Evolutionary conservation across 2,888 invertebrate genomes (phyloP), one percentile per base, ranked within the genome.

Genomic region (Kryphioiulus occultus): DNA sequence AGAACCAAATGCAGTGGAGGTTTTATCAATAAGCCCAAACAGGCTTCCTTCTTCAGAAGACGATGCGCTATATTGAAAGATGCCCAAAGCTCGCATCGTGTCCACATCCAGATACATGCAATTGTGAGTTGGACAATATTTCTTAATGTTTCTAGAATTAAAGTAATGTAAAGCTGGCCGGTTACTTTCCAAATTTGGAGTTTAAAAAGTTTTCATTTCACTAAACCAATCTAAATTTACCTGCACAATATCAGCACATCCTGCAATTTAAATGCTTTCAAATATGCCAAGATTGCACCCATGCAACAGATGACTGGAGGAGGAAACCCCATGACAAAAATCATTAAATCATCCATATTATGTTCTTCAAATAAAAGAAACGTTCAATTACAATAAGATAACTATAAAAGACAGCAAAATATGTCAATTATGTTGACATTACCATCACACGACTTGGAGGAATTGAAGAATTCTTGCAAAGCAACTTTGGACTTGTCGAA

Each of bases 21-120:
- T 92, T 85, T 91, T 91, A 89, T 92, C 91, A 19, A 92, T 89
- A 9, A 91, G 90, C 91, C 91, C 91, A 87, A 91, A 91, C 85
- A 92, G 89, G 59, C 91, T 92, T 26, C 91, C 92, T 86, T 90
- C 89, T 78, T 90, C 90, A 44, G 89, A 88, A 0, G 90, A 90
- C 89, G 90, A 90, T 1, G 59, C 15, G n/a, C 39, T 26, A 39
- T 10, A 83, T 42, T 83, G 35, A 35, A 87, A 87, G 19, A 87
- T 30, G 19, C 82, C 87, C 78, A 87, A 68, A 39, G 44, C n/a
- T 19, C 22, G 22, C 47, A 83, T 83, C 3, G 87, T 87, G 15
- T 44, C 39, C 5, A 35, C 39, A 44, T 83, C 83, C 44, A 87
- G 44, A 44, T 39, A 78, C 22, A 87, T 22, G 42, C 84, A 86